Conservation (phyloP, 2,797 vertebrate genomes). For the Perodicticus potto region DNA sequence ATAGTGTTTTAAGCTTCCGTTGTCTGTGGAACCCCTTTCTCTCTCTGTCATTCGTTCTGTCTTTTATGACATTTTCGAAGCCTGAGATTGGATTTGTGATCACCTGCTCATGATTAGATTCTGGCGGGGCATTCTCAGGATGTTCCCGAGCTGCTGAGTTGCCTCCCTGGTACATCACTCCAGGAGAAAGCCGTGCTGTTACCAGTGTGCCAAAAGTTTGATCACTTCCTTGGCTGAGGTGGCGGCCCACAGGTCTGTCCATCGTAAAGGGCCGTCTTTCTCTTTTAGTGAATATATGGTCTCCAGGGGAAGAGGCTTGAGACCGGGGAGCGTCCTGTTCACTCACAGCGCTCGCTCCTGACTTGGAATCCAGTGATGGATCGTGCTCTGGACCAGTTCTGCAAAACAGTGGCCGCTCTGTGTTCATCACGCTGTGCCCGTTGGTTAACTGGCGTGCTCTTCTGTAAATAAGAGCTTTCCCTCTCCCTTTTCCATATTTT, state of each 20-base stretch:
- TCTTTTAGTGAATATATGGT: neutral
- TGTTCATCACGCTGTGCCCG: neutral
- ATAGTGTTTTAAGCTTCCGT: neutral
- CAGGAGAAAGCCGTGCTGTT: neutral
- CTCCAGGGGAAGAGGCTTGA: neutral
- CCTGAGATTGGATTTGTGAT: neutral
- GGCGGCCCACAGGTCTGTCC: neutral
- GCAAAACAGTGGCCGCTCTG: too few species aligned
- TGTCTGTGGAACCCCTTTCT: neutral
- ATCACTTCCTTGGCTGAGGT: neutral
- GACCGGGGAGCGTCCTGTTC: neutral
- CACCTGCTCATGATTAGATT: neutral
- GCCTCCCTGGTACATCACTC: neutral
- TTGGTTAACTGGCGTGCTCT: neutral
- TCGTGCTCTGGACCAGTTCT: too few species aligned
- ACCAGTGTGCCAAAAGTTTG: accelerated
- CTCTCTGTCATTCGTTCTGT: neutral
- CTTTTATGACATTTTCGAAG: neutral
- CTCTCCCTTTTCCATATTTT: too few species aligned
- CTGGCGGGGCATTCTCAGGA: neutral
- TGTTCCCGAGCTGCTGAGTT: neutral
- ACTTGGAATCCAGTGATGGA: neutral
- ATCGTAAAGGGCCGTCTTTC: neutral
- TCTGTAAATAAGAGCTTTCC: neutral
- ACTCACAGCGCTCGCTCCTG: neutral